Evolutionary conservation across 2,888 invertebrate genomes (phyloP).

Genomic region (Strigamia transsilvanica): DNA sequence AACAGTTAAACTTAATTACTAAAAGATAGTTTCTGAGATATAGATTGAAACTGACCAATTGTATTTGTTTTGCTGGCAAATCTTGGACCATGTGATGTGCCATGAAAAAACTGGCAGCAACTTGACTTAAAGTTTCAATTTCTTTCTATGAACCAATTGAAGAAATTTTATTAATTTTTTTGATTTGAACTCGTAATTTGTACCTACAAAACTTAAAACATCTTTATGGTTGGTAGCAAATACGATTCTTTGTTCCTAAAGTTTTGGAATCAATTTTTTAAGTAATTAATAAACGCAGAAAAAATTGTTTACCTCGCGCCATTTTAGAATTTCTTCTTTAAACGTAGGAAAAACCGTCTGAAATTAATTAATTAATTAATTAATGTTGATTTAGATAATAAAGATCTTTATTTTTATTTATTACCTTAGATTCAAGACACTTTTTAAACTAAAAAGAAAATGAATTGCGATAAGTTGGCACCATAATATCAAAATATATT

Average conservation of each 20-base stretch:
- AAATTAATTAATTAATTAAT: too few relatives aligned
- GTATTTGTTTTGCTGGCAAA: not conserved
- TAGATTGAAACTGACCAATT: not conserved
- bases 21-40: not conserved
- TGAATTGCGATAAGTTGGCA: too few relatives aligned
- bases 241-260: not conserved
- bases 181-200: not conserved
- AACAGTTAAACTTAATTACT: not conserved
- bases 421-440: not conserved
- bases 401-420: not conserved
- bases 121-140: not conserved
- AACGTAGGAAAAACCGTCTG: not conserved
- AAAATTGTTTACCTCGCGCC: not conserved
- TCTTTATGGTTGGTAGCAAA: not conserved
- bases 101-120: not conserved
- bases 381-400: not conserved
- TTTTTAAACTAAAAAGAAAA: not conserved
- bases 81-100: not conserved
- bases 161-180: not conserved
- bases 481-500: too few relatives aligned
- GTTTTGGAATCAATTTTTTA: not conserved
- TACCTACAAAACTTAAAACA: not conserved
- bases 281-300: too few relatives aligned
- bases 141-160: not conserved
- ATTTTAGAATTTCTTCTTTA: not conserved